A percentile compares a stretch with the other conserved stretches of the same genome.
These are phyloP conservation scores for Ochropacha duplaris DNA, from an alignment of 2,888 invertebrate genomes.

Conservation along the genomic window DNA sequence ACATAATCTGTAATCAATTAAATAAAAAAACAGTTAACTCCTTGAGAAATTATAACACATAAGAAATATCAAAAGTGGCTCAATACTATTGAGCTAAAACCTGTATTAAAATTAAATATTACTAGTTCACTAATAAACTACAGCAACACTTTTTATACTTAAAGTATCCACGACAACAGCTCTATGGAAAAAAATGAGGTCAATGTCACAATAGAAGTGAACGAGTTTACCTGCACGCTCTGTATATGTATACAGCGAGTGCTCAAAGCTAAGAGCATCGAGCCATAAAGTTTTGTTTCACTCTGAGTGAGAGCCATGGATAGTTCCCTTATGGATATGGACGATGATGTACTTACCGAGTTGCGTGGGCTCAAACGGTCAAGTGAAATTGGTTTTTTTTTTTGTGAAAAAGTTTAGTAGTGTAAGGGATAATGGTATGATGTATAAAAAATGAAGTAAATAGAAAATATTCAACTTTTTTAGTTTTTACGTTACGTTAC, in stretches of 20 bases:
- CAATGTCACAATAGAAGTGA: slow-evolving; percentile 39
- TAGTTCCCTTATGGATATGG: slow-evolving; percentile 15
- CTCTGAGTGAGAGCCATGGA: slow-evolving; percentile 25
- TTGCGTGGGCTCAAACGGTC: slow-evolving; percentile 1
- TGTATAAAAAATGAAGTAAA: too few species aligned
- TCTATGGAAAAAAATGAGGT: slow-evolving; percentile 19
- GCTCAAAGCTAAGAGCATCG: slow-evolving; percentile 44
- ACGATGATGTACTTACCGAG: slow-evolving; percentile 14
- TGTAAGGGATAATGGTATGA: neutral
- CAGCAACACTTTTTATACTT: neutral
- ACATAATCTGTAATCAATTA: too few species aligned
- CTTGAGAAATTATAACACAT: too few species aligned
- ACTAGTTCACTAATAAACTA: too few species aligned
- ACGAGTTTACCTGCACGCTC: slow-evolving; percentile 12
- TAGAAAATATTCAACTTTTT: too few species aligned
- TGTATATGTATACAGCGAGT: slow-evolving; percentile 13
- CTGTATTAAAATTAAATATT: too few species aligned
- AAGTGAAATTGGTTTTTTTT: neutral
- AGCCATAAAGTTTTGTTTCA: slow-evolving; percentile 47
- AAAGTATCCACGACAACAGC: neutral
- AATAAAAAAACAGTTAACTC: too few species aligned
- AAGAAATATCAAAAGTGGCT: too few species aligned
- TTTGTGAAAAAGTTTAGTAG: neutral
- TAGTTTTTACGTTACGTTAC: too few species aligned
- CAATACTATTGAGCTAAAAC: too few species aligned